phyloP scores from a whole-genome alignment of 2,113 vertebrate species.

The Athene cunicularia region DNA sequence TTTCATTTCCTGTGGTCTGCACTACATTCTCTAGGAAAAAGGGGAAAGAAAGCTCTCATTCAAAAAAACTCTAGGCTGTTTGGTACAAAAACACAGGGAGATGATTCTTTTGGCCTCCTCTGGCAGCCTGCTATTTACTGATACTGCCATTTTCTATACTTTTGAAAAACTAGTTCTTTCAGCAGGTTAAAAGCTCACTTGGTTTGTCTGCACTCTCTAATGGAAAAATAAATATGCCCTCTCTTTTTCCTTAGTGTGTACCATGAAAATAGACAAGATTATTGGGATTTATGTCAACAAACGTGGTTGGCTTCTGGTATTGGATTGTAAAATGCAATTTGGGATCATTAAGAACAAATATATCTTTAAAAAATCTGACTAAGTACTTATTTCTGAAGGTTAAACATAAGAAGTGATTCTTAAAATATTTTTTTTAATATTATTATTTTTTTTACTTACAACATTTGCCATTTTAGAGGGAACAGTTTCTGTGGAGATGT shows the following conservation, averaged over 20 bases:
- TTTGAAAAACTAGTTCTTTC: not conserved
- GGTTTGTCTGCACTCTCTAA: not conserved
- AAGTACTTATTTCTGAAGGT: not conserved
- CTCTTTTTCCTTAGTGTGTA: not conserved
- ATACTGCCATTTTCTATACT: not conserved
- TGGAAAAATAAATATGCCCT: not conserved
- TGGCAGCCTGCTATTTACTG: not conserved
- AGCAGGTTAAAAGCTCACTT: not conserved
- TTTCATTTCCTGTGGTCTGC: constrained; percentile 30
- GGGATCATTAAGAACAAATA: not conserved
- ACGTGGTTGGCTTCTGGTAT: not conserved
- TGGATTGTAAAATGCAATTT: not conserved
- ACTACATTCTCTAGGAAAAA: not conserved
- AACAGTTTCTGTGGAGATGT: not conserved
- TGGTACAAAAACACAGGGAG: not conserved
- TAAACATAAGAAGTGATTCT: not conserved
- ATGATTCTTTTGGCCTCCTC: not conserved
- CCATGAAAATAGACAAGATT: not conserved
- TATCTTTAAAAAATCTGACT: not conserved
- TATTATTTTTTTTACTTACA: not conserved
- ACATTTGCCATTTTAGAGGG: not conserved
- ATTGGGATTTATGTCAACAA: not conserved
- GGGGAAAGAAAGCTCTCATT: not conserved
- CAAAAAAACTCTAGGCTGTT: not conserved
- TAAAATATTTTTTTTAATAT: not conserved